These are phyloP conservation scores for Calephelis nemesis DNA, from an alignment of 1,140 invertebrate species.

Conservation along the genomic window DNA sequence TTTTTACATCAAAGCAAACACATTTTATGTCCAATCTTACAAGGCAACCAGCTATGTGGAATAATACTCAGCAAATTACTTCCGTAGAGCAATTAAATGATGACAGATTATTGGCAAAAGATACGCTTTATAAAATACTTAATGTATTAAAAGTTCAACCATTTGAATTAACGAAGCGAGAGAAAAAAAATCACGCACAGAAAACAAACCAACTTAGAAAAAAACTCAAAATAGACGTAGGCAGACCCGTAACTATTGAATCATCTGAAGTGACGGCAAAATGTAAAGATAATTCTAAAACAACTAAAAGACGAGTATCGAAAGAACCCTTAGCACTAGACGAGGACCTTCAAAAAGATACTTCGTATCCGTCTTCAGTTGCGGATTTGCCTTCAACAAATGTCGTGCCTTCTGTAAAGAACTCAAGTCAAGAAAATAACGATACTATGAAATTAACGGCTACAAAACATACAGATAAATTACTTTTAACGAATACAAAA, in stretches of 20 bases:
- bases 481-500: not conserved
- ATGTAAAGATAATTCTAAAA: not conserved
- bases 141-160: conserved; percentile 26
- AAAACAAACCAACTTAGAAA: too few relatives aligned
- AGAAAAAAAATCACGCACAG: not conserved
- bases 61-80: not conserved
- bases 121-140: conserved; percentile 38
- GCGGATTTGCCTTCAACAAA: not conserved
- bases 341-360: not conserved
- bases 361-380: not conserved
- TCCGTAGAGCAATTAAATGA: not conserved
- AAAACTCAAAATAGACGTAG: too few relatives aligned
- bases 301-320: not conserved
- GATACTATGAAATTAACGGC: too few relatives aligned
- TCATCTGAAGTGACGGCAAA: not conserved
- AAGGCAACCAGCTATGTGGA: not conserved
- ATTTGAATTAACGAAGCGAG: not conserved
- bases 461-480: too few relatives aligned
- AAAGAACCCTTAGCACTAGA: not conserved
- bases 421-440: too few relatives aligned
- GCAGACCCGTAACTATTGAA: too few relatives aligned
- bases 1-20: too few relatives aligned
- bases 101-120: conserved; percentile 29
- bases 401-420: not conserved
- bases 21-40: too few relatives aligned